These are phyloP conservation scores for Porites lobata DNA, from an alignment of 92 coral and sea anemone genomes.

Conservation along the genomic window DNA sequence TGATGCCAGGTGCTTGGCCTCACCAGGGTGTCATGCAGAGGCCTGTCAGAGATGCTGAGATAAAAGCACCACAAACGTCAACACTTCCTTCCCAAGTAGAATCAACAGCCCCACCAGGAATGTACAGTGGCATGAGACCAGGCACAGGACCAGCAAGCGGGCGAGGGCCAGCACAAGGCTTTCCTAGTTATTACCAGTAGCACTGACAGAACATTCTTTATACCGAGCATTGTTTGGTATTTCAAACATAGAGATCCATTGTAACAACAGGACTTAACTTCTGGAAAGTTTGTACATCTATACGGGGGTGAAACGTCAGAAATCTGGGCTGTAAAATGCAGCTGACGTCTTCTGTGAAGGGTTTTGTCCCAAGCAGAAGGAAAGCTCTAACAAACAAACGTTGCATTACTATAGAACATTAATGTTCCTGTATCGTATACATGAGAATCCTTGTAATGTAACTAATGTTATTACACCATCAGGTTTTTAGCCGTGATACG, in stretches of 20 bases:
- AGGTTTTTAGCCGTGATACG: background rate
- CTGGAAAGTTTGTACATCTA: background rate
- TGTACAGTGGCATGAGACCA: constrained; percentile 68
- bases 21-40: constrained; percentile 38
- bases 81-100: constrained; percentile 34
- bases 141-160: constrained; percentile 38
- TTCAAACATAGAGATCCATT: constrained; percentile 4
- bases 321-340: background rate
- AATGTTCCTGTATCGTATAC: background rate
- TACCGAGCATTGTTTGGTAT: constrained; percentile 2
- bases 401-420: background rate
- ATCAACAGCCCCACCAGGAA: constrained; percentile 27
- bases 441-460: background rate
- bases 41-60: constrained; percentile 52
- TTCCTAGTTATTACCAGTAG: constrained; percentile 65
- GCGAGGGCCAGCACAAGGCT: constrained; percentile 49
- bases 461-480: background rate
- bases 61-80: constrained; percentile 22
- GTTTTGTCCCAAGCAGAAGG: background rate
- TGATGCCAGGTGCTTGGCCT: constrained; percentile 53
- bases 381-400: background rate
- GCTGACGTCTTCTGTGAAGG: background rate
- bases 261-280: background rate
- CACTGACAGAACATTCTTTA: background rate
- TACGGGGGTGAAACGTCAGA: background rate